Evolutionary conservation across 2,113 vertebrate genomes (phyloP).

Genomic region (Proteles cristata): DNA sequence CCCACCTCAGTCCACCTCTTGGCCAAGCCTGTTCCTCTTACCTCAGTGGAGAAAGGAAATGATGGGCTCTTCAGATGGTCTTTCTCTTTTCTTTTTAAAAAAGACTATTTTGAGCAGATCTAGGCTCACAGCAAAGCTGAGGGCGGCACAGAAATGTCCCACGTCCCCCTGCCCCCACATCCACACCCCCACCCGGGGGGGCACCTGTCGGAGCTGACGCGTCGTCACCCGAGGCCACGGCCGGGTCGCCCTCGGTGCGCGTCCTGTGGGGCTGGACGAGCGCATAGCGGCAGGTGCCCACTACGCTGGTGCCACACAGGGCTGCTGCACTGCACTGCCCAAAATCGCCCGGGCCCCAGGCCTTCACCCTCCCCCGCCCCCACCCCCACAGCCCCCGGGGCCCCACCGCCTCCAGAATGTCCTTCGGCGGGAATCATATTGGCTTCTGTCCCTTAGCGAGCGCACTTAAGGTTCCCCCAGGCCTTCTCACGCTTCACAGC

Average conservation of each 20-base stretch:
- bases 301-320: fast-evolving
- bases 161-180: fast-evolving
- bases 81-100: background rate
- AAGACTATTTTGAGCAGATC: background rate
- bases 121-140: background rate
- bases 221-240: fast-evolving
- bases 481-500: background rate
- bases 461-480: fast-evolving
- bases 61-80: background rate
- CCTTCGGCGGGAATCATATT: fast-evolving
- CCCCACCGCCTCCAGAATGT: fast-evolving
- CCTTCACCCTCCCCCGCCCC: fast-evolving
- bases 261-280: background rate
- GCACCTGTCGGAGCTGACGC: too few relatives aligned
- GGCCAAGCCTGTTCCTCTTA: background rate
- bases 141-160: background rate
- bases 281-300: fast-evolving
- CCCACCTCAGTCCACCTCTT: background rate
- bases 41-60: background rate
- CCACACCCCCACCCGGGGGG: fast-evolving
- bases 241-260: background rate
- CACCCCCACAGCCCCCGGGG: fast-evolving
- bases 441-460: fast-evolving
- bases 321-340: fast-evolving
- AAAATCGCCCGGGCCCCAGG: fast-evolving